Evolutionary conservation across 2,888 invertebrate genomes (phyloP), one percentile per base, ranked within the genome.

Genomic region (Oligia strigilis): DNA sequence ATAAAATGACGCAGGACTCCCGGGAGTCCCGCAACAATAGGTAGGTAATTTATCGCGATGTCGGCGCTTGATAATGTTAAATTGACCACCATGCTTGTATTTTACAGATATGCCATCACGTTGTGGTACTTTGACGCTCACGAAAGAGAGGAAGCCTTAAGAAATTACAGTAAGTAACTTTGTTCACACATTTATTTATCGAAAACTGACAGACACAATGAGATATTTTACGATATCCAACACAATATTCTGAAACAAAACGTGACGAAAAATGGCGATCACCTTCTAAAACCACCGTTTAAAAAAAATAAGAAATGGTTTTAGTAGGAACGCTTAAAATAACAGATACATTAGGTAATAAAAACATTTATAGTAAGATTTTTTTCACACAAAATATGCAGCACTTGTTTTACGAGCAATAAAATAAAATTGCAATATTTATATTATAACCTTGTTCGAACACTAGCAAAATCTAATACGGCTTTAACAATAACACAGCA

Each of bases 111-210:
- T 93, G 99, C 99, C 66, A 99, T 99, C 84, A 99, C 99, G 49
- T 96, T 99, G 80, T 99, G 99, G 99, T 99, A 99, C 95, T 99
- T 99, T 92, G 99, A 99, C 95, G 98, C 98, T 0, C 97, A 97
- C 83, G 99, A 99, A 95, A 97, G 98, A 89, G 98, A 98, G 92
- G 98, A 98, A 91, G 99, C 99, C 65, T 97, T 97, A 79, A 95
- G 98, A 92, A 97, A 97, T 84, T 95, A 87, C 78, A 95, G 97
- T 97, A 86, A 95, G 96, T 95, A 78, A 40, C 23, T 46, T 62
- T 69, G 43, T 49, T 2, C n/a, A 19, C 52, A 2, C 0, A 13
- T n/a, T 62, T 55, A 13, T n/a, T 62, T 55, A 36, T 74, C 13
- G 2, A 52, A 52, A 74, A 36, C 11, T 17, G 17, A 52, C 52